These are phyloP conservation scores for Argyrosomus regius DNA, from an alignment of 2,797 vertebrate genomes.

Conservation along the genomic window DNA sequence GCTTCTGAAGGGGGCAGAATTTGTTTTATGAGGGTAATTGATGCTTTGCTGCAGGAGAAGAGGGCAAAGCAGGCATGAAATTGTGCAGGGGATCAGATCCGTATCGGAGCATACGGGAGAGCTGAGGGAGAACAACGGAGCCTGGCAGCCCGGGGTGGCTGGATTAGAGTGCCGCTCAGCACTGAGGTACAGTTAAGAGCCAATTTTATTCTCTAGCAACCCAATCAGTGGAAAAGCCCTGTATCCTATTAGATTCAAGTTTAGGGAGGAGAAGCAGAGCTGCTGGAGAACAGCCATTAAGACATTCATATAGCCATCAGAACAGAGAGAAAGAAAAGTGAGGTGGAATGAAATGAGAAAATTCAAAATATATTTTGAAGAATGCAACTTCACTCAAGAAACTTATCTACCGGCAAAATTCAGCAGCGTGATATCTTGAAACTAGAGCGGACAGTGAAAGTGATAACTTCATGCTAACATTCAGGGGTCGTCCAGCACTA, in stretches of 20 bases:
- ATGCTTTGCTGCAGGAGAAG: conserved; percentile 85
- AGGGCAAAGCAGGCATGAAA: conserved; percentile 91
- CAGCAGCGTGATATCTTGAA: conserved; percentile 14
- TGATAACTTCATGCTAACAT: conserved; percentile 18
- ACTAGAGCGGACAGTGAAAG: conserved; percentile 17
- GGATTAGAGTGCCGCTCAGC: conserved; percentile 84
- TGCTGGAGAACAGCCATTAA: conserved; percentile 79
- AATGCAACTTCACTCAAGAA: conserved; percentile 14
- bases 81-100: conserved; percentile 88
- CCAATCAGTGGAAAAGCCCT: conserved; percentile 89
- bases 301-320: conserved; percentile 83
- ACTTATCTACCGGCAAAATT: conserved; percentile 23
- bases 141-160: conserved; percentile 68
- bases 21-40: conserved; percentile 87
- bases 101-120: conserved; percentile 79
- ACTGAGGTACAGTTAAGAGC: conserved; percentile 86
- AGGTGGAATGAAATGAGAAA: conserved; percentile 24
- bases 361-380: conserved; percentile 15
- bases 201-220: conserved; percentile 92
- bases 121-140: conserved; percentile 75
- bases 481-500: conserved; percentile 14
- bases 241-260: conserved; percentile 86
- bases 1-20: conserved; percentile 80
- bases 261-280: conserved; percentile 78
- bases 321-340: conserved; percentile 56